These are phyloP conservation scores for Drosophila cognata DNA, from an alignment of 2,888 invertebrate genomes.

Conservation along the genomic window DNA sequence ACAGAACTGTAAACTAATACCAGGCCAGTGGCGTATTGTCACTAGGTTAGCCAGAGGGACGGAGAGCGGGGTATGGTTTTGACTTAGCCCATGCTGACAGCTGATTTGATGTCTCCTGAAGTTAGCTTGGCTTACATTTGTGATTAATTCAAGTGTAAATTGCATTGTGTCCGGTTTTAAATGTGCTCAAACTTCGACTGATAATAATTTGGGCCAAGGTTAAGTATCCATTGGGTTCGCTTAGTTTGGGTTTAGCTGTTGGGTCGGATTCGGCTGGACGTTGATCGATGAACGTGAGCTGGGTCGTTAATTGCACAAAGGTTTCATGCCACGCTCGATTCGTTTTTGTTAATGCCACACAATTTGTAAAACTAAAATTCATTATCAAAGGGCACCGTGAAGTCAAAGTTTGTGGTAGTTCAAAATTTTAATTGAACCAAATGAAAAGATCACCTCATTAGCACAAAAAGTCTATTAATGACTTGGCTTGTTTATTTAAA, in stretches of 20 bases:
- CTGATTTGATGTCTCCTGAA: slow-evolving; percentile 48
- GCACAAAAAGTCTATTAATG: slow-evolving; percentile 6
- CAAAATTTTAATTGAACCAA: slow-evolving; percentile 2
- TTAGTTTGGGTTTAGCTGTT: slow-evolving; percentile 4
- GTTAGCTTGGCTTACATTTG: slow-evolving; percentile 43
- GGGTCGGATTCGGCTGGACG: slow-evolving; percentile 14
- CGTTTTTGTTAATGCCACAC: slow-evolving; percentile 18
- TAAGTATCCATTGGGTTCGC: slow-evolving; percentile 22
- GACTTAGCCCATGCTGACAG: slow-evolving; percentile 46
- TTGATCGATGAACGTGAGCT: slow-evolving; percentile 41
- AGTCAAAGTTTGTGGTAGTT: slow-evolving; percentile 12
- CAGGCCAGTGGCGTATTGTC: slow-evolving; percentile 26
- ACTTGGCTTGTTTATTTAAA: neutral
- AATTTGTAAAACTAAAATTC: slow-evolving; percentile 38
- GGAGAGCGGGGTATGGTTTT: neutral
- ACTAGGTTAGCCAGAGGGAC: neutral
- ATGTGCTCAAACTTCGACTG: slow-evolving; percentile 27
- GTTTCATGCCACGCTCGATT: slow-evolving; percentile 32
- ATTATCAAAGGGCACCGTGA: slow-evolving; percentile 33
- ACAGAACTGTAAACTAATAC: slow-evolving; percentile 74
- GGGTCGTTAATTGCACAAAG: slow-evolving; percentile 26
- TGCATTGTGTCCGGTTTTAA: slow-evolving; percentile 34
- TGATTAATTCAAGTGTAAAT: slow-evolving; percentile 69
- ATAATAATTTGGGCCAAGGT: slow-evolving; percentile 52
- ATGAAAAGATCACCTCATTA: slow-evolving; percentile 21